phyloP scores from a whole-genome alignment of 2,888 invertebrate genomes.

The Leucophora obtusa region DNA sequence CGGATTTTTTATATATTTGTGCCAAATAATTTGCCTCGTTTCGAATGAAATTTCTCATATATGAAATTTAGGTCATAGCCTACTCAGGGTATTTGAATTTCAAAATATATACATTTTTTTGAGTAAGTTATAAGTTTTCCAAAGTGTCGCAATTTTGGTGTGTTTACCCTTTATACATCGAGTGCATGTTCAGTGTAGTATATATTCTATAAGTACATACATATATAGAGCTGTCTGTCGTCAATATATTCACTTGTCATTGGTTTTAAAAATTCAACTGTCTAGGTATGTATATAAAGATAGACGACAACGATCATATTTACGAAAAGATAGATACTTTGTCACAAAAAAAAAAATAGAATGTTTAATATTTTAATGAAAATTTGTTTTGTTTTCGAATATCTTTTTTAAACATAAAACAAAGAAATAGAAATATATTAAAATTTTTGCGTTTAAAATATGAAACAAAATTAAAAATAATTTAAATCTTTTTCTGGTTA shows the following conservation, averaged over 20 bases:
- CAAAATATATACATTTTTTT: too few relatives aligned
- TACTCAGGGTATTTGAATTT: too few relatives aligned
- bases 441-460: not conserved
- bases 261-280: slow-evolving; percentile 39
- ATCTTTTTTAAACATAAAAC: slow-evolving; percentile 36
- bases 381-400: not conserved
- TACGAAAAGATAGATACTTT: not conserved
- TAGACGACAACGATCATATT: not conserved
- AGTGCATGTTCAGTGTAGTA: slow-evolving; percentile 1
- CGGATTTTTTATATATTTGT: too few relatives aligned
- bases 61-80: too few relatives aligned
- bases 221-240: slow-evolving; percentile 40
- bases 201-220: slow-evolving; percentile 24
- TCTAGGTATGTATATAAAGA: slow-evolving; percentile 26
- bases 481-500: slow-evolving; percentile 17
- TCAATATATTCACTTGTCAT: slow-evolving; percentile 60
- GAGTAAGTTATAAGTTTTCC: too few relatives aligned
- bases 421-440: slow-evolving; percentile 28
- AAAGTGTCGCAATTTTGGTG: too few relatives aligned
- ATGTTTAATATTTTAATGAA: slow-evolving; percentile 36
- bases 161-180: too few relatives aligned
- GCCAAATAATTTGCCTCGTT: too few relatives aligned
- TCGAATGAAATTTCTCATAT: too few relatives aligned
- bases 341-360: not conserved
- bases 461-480: not conserved